phyloP scores from a whole-genome alignment of 2,113 vertebrate species.

The Oreochromis niloticus region DNA sequence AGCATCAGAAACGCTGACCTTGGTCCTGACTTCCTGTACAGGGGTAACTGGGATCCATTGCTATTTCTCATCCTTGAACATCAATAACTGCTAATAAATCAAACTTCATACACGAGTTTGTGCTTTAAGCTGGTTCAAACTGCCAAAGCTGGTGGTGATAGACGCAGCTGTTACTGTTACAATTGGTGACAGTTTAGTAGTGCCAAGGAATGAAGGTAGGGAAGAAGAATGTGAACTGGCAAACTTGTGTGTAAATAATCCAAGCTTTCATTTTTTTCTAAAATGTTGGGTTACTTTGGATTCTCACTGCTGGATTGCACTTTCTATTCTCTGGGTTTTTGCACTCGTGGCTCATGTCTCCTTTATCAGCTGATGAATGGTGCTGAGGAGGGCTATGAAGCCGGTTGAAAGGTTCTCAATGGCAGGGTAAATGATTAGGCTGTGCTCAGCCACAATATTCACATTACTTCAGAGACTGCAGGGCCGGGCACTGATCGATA shows the following conservation, averaged over 20 bases:
- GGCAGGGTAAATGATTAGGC: conserved; percentile 41
- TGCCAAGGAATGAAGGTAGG: neutral
- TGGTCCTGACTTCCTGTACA: neutral
- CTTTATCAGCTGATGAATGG: conserved; percentile 11
- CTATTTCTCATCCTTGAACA: neutral
- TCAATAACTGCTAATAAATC: neutral
- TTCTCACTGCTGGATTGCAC: neutral
- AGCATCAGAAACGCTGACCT: neutral
- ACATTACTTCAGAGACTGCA: conserved; percentile 52
- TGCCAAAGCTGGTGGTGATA: neutral
- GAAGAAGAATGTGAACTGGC: neutral
- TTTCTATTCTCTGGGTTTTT: neutral
- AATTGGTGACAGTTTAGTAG: neutral
- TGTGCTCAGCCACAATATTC: conserved; percentile 45
- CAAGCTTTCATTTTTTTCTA: neutral
- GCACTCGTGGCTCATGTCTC: neutral
- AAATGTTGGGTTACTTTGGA: neutral
- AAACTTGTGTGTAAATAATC: neutral
- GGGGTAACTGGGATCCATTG: neutral
- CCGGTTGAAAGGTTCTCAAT: conserved; percentile 31
- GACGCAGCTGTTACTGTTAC: neutral
- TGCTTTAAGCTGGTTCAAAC: neutral
- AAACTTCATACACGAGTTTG: neutral
- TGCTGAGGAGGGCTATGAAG: neutral
- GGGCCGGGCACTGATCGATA: conserved; percentile 42